Evolutionary conservation across 1,140 invertebrate genomes (phyloP).

Genomic region (Drosophila rhopaloa): DNA sequence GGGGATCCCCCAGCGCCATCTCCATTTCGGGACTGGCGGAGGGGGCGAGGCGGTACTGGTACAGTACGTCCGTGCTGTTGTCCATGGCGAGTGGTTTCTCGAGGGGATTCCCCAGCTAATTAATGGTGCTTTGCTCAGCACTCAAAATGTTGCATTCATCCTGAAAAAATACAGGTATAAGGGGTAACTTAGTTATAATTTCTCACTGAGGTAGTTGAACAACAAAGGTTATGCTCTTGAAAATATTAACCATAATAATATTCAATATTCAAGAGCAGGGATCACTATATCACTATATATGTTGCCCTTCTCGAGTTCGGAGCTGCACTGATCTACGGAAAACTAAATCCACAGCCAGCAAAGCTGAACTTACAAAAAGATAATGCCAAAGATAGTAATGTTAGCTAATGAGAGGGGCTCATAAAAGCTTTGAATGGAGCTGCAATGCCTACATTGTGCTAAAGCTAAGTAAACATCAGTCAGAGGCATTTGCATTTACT

Average conservation of each 20-base stretch:
- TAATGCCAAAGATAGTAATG: not conserved
- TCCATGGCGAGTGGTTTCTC: constrained; percentile 13
- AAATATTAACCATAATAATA: no score
- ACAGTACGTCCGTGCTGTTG: constrained; percentile 49
- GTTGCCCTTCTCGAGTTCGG: not conserved
- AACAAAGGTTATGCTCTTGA: no score
- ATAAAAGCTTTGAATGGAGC: not conserved
- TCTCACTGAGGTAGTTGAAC: no score
- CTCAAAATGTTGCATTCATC: not conserved
- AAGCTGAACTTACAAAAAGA: not conserved
- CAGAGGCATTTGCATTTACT: not conserved
- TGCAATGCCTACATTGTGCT: not conserved
- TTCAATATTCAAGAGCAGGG: no score
- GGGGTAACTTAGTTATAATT: no score
- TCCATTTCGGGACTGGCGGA: constrained; percentile 15
- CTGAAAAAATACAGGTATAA: not conserved
- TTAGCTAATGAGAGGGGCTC: not conserved
- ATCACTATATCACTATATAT: not conserved
- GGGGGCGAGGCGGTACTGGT: constrained; percentile 55
- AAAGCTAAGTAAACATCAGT: not conserved
- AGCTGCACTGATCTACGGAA: not conserved
- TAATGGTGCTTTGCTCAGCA: no score
- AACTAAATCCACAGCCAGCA: not conserved
- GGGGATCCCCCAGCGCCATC: not conserved
- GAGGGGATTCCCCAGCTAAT: not conserved